Percentiles rank a stretch among this genome's conserved stretches.
These are phyloP conservation scores for Zalophus californianus DNA, from an alignment of 2,797 vertebrate genomes.

Conservation along the genomic window DNA sequence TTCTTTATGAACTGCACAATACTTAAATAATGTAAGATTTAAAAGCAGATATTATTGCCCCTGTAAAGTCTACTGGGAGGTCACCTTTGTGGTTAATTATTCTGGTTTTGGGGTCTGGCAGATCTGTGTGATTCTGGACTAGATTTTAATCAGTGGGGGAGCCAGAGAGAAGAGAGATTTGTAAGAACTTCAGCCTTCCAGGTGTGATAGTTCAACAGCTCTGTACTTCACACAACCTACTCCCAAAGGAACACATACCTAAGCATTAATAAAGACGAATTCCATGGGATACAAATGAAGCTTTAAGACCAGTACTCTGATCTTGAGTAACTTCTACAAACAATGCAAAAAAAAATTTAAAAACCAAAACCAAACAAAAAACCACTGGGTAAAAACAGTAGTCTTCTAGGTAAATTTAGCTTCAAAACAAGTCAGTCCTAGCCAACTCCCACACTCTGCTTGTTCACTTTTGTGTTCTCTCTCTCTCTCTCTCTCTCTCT, in stretches of 20 bases:
- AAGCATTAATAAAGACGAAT: neutral
- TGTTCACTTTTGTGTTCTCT: neutral
- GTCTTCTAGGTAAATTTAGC: neutral
- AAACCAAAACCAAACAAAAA: neutral
- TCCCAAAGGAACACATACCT: neutral
- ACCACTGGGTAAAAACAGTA: neutral
- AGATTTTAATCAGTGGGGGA: neutral
- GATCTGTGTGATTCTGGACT: neutral
- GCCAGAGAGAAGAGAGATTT: neutral
- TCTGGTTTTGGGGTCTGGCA: neutral
- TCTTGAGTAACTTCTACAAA: neutral
- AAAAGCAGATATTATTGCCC: slow-evolving; percentile 18
- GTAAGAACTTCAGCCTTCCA: neutral
- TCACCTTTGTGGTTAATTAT: neutral
- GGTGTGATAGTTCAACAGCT: neutral
- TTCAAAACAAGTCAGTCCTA: neutral
- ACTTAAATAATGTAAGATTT: neutral
- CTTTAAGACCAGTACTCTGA: neutral
- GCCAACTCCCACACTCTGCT: neutral
- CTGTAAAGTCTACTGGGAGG: neutral
- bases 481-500: neutral
- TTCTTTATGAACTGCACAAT: neutral
- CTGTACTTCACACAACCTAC: neutral
- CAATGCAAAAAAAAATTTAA: neutral
- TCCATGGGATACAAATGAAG: neutral